Percentiles rank a stretch among this genome's conserved stretches.
These are phyloP conservation scores for Quiscalus mexicanus DNA, from an alignment of 2,113 vertebrate species.

Conservation along the genomic window DNA sequence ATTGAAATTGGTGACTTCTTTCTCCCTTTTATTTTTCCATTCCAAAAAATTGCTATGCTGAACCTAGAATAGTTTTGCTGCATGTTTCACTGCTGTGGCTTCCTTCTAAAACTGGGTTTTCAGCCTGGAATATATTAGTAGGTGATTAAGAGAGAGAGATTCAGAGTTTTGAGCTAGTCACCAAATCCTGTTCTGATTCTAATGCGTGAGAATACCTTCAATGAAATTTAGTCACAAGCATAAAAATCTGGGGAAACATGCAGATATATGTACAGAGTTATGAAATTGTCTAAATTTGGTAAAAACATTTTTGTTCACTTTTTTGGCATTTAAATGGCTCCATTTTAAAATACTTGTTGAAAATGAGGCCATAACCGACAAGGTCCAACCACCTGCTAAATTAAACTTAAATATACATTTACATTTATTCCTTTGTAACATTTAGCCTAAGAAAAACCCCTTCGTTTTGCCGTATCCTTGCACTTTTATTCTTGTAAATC, in stretches of 20 bases:
- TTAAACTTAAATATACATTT: not conserved
- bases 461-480: not conserved
- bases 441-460: not conserved
- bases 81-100: constrained; percentile 30
- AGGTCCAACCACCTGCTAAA: not conserved
- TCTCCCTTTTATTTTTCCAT: not conserved
- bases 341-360: not conserved
- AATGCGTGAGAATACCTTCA: not conserved
- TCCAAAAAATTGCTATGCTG: not conserved
- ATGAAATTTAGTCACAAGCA: not conserved
- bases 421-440: not conserved
- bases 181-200: not conserved
- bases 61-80: constrained; percentile 43
- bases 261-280: not conserved
- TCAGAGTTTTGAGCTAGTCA: constrained; percentile 5
- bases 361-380: not conserved
- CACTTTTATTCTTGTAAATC: not conserved
- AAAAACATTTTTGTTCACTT: not conserved
- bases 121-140: constrained; percentile 20
- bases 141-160: constrained; percentile 3
- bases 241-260: not conserved
- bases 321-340: not conserved
- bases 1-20: constrained; percentile 31
- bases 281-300: not conserved
- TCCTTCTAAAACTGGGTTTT: constrained; percentile 31